Evolutionary conservation across 2,797 vertebrate species (phyloP).

Genomic region (Anabacerthia variegaticeps): DNA sequence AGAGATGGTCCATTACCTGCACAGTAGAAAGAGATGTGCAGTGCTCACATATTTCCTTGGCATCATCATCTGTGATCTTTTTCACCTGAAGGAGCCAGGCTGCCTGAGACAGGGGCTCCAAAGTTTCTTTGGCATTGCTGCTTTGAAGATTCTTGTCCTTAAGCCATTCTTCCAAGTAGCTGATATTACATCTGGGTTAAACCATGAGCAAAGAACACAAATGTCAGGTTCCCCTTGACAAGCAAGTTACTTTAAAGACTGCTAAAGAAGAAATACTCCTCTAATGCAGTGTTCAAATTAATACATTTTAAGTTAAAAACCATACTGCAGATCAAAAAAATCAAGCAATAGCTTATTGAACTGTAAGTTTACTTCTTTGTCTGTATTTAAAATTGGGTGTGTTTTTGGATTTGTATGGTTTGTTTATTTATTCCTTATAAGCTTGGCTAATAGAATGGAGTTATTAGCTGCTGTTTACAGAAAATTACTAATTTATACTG

Average conservation of each 20-base stretch:
- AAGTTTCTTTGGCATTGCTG: conserved; percentile 86
- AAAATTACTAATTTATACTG: not conserved
- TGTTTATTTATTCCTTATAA: not conserved
- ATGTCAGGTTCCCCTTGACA: not conserved
- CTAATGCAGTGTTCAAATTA: not conserved
- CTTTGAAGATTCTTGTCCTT: conserved; percentile 91
- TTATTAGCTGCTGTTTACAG: not conserved
- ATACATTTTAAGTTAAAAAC: not conserved
- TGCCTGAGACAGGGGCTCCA: conserved; percentile 89
- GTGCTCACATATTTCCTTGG: conserved; percentile 86
- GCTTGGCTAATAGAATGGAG: not conserved
- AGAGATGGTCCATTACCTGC: conserved; percentile 81
- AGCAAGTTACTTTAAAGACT: not conserved
- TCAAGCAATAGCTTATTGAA: not conserved
- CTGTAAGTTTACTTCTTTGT: not conserved
- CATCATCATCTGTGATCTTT: conserved; percentile 94
- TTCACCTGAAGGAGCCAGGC: conserved; percentile 98
- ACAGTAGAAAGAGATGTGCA: conserved; percentile 89
- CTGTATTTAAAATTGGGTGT: not conserved
- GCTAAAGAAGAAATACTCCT: not conserved
- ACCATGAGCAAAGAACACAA: not conserved
- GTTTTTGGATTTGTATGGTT: not conserved
- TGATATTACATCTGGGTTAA: conserved; percentile 91
- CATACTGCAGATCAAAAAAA: not conserved
- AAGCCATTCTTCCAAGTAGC: conserved; percentile 97